Conservation (phyloP, 2,113 vertebrate genomes). For the Syngnathoides biaculeatus region DNA sequence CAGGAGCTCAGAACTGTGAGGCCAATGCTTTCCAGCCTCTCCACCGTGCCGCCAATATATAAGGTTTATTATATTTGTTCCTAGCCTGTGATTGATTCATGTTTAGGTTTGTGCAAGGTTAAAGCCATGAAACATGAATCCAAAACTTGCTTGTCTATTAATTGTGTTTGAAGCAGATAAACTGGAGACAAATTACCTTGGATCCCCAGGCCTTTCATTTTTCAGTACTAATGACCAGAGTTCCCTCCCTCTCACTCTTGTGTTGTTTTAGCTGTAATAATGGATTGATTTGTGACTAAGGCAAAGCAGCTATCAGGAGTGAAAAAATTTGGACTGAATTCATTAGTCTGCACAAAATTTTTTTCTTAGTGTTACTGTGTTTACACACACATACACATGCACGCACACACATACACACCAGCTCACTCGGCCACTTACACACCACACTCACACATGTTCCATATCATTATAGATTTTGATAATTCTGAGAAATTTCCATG, state of each 20-base stretch:
- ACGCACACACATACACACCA: too few relatives aligned
- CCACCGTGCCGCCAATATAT: too few relatives aligned
- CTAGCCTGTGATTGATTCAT: neutral
- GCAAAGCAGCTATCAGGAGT: slow-evolving; percentile 50
- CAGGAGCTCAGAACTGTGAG: too few relatives aligned
- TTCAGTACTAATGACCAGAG: slow-evolving; percentile 64
- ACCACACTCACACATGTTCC: too few relatives aligned
- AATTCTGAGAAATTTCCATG: too few relatives aligned
- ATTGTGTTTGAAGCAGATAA: neutral
- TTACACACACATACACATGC: too few relatives aligned
- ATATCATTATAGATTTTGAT: too few relatives aligned
- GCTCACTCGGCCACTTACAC: too few relatives aligned
- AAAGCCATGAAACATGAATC: slow-evolving; percentile 6
- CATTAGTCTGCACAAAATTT: slow-evolving; percentile 72
- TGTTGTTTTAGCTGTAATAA: slow-evolving; percentile 69
- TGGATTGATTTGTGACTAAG: slow-evolving; percentile 66
- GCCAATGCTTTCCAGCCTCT: too few relatives aligned
- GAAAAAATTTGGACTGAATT: slow-evolving; percentile 72
- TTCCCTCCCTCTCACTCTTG: slow-evolving; percentile 52
- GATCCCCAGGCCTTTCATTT: slow-evolving; percentile 53
- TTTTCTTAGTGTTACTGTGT: slow-evolving; percentile 51
- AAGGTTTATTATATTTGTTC: neutral
- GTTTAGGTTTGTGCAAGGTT: neutral
- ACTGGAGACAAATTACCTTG: neutral
- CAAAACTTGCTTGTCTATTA: neutral